These are phyloP conservation scores for Zhengitettix transpicula DNA, from an alignment of 2,888 invertebrate species.

Conservation along the genomic window DNA sequence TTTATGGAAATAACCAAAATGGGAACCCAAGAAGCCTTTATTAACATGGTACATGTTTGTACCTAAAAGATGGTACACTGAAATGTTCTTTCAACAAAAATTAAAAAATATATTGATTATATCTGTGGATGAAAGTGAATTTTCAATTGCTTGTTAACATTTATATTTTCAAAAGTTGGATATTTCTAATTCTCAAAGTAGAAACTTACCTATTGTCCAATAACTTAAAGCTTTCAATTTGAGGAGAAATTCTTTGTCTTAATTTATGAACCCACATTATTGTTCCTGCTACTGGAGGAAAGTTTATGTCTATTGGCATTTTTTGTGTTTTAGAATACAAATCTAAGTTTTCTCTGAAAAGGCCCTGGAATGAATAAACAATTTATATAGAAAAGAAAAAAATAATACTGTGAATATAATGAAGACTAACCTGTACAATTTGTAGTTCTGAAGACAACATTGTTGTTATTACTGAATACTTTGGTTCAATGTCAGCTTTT, in stretches of 20 bases:
- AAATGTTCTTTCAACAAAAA: too few species aligned
- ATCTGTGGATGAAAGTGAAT: too few species aligned
- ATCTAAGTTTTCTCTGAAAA: conserved; percentile 21
- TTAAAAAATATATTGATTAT: too few species aligned
- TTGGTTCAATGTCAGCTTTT: conserved; percentile 47
- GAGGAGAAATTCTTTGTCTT: conserved; percentile 35
- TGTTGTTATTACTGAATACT: conserved; percentile 45
- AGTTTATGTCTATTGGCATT: conserved; percentile 38
- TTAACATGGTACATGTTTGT: too few species aligned
- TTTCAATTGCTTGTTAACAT: too few species aligned
- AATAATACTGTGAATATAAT: too few species aligned
- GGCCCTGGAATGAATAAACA: conserved; percentile 15
- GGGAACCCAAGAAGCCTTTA: too few species aligned
- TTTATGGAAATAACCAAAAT: too few species aligned
- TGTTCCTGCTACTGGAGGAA: conserved; percentile 60
- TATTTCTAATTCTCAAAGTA: neutral
- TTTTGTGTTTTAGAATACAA: conserved; percentile 20
- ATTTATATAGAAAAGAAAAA: neutral
- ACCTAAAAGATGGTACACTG: too few species aligned
- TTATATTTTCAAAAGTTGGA: too few species aligned
- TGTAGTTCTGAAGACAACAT: conserved; percentile 49
- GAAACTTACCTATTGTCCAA: conserved; percentile 44
- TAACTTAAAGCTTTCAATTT: conserved; percentile 41
- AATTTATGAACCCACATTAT: conserved; percentile 57
- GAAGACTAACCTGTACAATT: conserved; percentile 35